These are phyloP conservation scores for Antennarius maculatus DNA, from an alignment of 2,797 vertebrate genomes.

Conservation along the genomic window DNA sequence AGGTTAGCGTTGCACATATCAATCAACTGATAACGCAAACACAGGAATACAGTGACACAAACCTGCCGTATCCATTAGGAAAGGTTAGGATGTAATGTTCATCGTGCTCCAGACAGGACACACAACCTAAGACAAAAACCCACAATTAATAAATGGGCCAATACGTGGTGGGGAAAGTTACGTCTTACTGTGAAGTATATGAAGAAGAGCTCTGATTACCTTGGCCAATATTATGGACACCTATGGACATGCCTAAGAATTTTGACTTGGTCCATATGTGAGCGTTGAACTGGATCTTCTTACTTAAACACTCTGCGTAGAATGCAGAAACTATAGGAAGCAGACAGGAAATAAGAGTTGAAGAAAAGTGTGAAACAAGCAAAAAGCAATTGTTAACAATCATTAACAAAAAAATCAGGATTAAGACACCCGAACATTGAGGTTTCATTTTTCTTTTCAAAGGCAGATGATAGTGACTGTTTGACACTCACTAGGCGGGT, in stretches of 20 bases:
- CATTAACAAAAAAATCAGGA: too few species aligned
- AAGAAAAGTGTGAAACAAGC: not conserved
- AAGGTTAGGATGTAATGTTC: conserved; percentile 99
- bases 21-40: not conserved
- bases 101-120: conserved; percentile 95
- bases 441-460: not conserved
- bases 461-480: not conserved
- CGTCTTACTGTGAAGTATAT: not conserved
- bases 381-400: not conserved
- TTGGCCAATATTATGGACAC: conserved; percentile 98
- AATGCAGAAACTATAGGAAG: conserved; percentile 93
- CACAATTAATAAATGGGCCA: not conserved
- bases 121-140: conserved; percentile 85
- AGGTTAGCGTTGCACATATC: conserved; percentile 10
- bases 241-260: conserved; percentile 98
- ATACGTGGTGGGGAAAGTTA: not conserved
- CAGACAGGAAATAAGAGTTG: conserved; percentile 9
- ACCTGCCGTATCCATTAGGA: conserved; percentile 98
- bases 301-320: conserved; percentile 95
- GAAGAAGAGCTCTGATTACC: conserved; percentile 75
- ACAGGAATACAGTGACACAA: conserved; percentile 44
- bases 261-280: conserved; percentile 99
- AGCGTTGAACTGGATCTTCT: conserved; percentile 99
- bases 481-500: conserved; percentile 93
- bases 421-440: too few species aligned